phyloP scores from a whole-genome alignment of 2,888 invertebrate genomes.

The Philopedon plagiatum region DNA sequence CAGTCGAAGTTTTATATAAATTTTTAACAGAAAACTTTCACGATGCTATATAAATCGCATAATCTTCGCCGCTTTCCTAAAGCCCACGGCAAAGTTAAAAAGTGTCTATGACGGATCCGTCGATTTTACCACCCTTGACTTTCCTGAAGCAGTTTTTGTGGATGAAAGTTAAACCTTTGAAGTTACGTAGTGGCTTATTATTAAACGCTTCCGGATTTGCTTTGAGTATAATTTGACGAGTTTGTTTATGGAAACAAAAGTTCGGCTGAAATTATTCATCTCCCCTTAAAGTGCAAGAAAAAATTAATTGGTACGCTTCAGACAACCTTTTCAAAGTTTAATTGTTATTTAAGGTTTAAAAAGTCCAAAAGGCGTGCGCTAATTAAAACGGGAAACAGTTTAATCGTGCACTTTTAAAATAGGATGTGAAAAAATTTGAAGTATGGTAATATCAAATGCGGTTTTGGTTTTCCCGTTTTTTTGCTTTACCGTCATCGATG shows the following conservation, averaged over 20 bases:
- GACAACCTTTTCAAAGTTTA: not conserved
- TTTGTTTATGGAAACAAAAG: not conserved
- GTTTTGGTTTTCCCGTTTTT: too few species aligned
- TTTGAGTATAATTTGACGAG: not conserved
- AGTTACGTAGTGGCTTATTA: constrained; percentile 4
- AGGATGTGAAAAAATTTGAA: too few species aligned
- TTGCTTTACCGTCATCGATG: too few species aligned
- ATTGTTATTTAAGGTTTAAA: too few species aligned
- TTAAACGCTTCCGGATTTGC: constrained; percentile 3
- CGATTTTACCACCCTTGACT: constrained; percentile 14
- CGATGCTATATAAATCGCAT: not conserved
- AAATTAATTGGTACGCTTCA: not conserved
- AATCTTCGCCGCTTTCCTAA: not conserved
- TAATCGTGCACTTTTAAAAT: too few species aligned
- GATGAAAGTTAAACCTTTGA: constrained; percentile 11
- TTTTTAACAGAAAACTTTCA: not conserved
- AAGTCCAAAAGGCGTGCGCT: not conserved
- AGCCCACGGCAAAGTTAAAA: constrained; percentile 8
- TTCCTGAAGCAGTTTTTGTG: constrained; percentile 8
- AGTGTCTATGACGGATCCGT: constrained; percentile 18
- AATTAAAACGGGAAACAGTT: not conserved
- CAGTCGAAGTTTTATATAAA: not conserved
- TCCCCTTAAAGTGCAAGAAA: not conserved
- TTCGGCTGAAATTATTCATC: not conserved
- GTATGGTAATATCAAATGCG: too few species aligned